Percentiles rank a stretch among this genome's conserved stretches.
Conservation (phyloP, 2,888 invertebrate species). For the Tetropium fuscum region DNA sequence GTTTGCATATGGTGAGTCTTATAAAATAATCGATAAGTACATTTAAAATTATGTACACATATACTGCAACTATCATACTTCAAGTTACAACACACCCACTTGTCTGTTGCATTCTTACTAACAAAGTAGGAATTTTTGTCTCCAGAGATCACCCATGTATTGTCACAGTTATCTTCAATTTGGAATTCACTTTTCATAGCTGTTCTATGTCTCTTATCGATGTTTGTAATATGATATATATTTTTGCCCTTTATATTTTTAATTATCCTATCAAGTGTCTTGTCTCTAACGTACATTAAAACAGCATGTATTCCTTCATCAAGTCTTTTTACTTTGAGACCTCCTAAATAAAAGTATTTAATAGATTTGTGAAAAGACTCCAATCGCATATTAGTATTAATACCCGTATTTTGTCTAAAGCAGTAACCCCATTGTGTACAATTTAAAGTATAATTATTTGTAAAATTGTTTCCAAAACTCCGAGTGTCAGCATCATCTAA, state of each 20-base stretch:
- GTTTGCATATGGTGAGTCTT: not conserved
- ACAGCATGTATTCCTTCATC: not conserved
- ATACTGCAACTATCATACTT: not conserved
- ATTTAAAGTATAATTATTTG: not conserved
- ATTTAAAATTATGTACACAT: not conserved
- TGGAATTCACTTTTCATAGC: not conserved
- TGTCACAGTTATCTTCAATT: not conserved
- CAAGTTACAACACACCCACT: not conserved
- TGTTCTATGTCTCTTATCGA: not conserved
- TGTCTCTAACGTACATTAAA: constrained; percentile 42
- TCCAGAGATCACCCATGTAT: not conserved
- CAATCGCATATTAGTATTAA: not conserved
- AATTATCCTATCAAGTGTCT: constrained; percentile 43
- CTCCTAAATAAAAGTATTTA: not conserved
- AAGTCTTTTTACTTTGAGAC: not conserved
- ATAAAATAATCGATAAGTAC: not conserved
- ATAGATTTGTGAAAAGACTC: not conserved
- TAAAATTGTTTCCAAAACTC: not conserved
- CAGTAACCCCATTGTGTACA: not conserved
- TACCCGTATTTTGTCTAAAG: not conserved
- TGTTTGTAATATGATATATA: not conserved
- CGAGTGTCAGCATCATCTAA: not conserved
- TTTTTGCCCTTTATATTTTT: constrained; percentile 44
- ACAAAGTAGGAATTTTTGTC: not conserved
- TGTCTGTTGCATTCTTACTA: not conserved